phyloP scores from a whole-genome alignment of 2,888 invertebrate species.

The Cetonia aurata region DNA sequence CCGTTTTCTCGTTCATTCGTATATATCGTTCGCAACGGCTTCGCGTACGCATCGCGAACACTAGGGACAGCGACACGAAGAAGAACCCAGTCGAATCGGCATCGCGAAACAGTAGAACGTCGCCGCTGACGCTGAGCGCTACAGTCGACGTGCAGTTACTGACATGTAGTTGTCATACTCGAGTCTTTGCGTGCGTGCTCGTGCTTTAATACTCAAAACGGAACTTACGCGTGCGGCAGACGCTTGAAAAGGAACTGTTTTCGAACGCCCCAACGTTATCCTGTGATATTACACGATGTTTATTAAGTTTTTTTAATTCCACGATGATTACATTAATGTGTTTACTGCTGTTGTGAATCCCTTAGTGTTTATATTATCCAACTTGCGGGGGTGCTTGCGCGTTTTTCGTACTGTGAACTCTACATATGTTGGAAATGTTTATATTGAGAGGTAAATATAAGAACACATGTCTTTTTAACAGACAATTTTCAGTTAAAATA shows the following conservation, averaged over 20 bases:
- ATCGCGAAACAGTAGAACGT: conserved; percentile 18
- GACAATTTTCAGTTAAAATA: neutral
- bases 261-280: conserved; percentile 17
- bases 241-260: no score
- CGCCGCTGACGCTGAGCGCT: neutral
- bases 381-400: conserved; percentile 9
- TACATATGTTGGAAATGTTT: conserved; percentile 42
- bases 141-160: no score
- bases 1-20: no score
- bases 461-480: conserved; percentile 21
- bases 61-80: neutral
- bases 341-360: conserved; percentile 17
- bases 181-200: conserved; percentile 11
- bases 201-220: conserved; percentile 6
- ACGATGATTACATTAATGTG: conserved; percentile 1
- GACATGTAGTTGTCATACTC: no score
- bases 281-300: conserved; percentile 22
- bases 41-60: neutral
- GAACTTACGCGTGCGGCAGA: neutral
- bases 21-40: conserved; percentile 13
- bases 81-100: conserved; percentile 20
- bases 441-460: conserved; percentile 39
- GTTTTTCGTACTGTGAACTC: conserved; percentile 6
- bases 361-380: conserved; percentile 8
- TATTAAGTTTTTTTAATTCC: conserved; percentile 13